phyloP scores from a whole-genome alignment of 2,888 invertebrate genomes.

The Corbicula japonica region DNA sequence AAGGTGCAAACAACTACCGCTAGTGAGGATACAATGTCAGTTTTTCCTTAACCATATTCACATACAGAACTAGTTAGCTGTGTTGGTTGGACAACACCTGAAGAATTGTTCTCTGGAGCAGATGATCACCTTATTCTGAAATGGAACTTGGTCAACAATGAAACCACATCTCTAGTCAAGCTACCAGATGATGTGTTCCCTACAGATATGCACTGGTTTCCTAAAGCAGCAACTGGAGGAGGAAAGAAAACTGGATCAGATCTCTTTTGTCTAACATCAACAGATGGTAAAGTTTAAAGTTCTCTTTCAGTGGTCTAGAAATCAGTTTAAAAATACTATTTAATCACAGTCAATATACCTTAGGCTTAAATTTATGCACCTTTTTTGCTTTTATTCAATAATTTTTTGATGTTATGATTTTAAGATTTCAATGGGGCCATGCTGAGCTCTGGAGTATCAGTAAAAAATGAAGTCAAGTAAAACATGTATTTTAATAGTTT shows the following conservation, averaged over 20 bases:
- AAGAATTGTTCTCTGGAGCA: conserved; percentile 97
- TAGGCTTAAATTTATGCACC: background rate
- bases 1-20: too few relatives aligned
- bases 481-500: too few relatives aligned
- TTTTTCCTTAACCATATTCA: conserved; percentile 76
- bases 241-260: conserved; percentile 89
- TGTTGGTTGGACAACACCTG: conserved; percentile 96
- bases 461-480: too few relatives aligned
- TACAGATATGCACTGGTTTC: conserved; percentile 96
- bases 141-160: conserved; percentile 94
- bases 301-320: too few relatives aligned
- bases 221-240: conserved; percentile 88
- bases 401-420: too few relatives aligned
- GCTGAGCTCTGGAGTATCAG: too few relatives aligned
- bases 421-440: too few relatives aligned
- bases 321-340: too few relatives aligned
- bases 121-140: conserved; percentile 96
- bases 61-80: conserved; percentile 93
- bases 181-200: conserved; percentile 95
- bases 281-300: conserved; percentile 97
- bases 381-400: background rate
- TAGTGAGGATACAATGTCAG: too few relatives aligned
- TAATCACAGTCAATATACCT: too few relatives aligned
- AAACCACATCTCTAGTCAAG: conserved; percentile 91
- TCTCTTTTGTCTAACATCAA: conserved; percentile 94